A percentile compares a stretch with the other conserved stretches of the same genome.
These are phyloP conservation scores for human (Homo sapiens) DNA, from an alignment of 2,113 vertebrate species.

Conservation along the genomic window GRCh38 chr11:93320001-93320500, in stretches of 20 bases:
- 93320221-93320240: not conserved
- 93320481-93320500: conserved; percentile 6
- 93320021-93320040: not conserved
- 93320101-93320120: not conserved
- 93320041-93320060: not conserved
- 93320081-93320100: not conserved
- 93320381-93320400: not conserved
- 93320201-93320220: not conserved
- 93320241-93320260: not conserved
- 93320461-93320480: not conserved
- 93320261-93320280: not conserved
- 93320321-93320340: too few species aligned
- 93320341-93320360: too few species aligned
- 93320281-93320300: not conserved
- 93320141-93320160: not conserved
- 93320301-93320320: not conserved
- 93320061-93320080: not conserved
- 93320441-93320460: conserved; percentile 21
- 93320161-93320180: not conserved
- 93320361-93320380: too few species aligned
- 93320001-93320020: not conserved
- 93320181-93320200: not conserved
- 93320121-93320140: not conserved
- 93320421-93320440: not conserved
- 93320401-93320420: not conserved